Conservation (phyloP, 2,113 vertebrate genomes). For the Hypomesus transpacificus region DNA sequence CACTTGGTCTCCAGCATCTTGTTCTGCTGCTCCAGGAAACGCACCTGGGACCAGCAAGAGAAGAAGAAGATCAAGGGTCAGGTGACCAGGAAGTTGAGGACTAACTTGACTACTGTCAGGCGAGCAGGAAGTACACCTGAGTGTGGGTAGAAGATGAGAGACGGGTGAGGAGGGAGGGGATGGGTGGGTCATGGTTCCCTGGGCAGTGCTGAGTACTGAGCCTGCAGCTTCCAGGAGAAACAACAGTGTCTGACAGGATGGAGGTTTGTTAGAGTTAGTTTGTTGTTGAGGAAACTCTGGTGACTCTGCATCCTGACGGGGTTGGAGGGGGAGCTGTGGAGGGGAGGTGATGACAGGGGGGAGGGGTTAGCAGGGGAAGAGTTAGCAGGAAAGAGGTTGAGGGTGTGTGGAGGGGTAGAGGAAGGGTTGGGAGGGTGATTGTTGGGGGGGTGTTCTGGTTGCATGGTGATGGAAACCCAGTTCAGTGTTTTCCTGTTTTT, state of each 20-base stretch:
- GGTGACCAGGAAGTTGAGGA: background rate
- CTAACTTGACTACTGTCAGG: no score
- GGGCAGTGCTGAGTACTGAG: no score
- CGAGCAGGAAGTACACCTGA: no score
- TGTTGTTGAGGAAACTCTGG: conserved; percentile 63
- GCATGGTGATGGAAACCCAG: background rate
- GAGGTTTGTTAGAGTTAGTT: background rate
- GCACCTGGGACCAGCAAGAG: conserved; percentile 69
- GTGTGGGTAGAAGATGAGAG: no score
- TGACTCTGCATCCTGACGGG: background rate
- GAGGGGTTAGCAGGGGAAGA: no score
- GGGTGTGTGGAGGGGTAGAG: no score
- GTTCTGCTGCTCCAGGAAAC: conserved; percentile 98
- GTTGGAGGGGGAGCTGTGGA: no score
- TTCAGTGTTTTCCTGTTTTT: conserved; percentile 27
- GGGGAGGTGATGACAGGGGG: no score
- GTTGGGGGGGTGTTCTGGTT: background rate
- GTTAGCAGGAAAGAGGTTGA: no score
- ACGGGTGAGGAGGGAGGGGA: background rate
- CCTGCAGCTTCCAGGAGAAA: no score
- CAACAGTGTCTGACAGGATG: no score
- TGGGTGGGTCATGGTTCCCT: background rate
- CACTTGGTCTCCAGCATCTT: conserved; percentile 98
- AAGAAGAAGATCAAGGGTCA: conserved; percentile 9
- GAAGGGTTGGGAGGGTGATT: background rate